phyloP scores from a whole-genome alignment of 2,113 vertebrate genomes.

The Turnix velox region DNA sequence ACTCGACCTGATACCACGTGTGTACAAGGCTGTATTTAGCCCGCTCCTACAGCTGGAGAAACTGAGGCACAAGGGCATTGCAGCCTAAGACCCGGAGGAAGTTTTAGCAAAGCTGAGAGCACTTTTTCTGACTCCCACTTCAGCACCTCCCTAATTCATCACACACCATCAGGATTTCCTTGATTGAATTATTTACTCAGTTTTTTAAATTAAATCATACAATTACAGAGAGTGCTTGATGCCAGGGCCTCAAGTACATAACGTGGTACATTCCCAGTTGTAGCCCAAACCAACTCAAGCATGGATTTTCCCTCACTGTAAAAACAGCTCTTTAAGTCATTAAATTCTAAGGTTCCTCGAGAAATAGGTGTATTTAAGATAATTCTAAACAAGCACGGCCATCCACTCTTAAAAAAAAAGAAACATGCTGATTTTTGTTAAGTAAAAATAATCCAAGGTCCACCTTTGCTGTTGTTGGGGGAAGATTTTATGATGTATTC shows the following conservation, averaged over 20 bases:
- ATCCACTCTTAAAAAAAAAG: no score
- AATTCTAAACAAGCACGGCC: constrained; percentile 29
- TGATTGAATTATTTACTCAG: not conserved
- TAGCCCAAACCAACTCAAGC: not conserved
- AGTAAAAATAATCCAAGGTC: not conserved
- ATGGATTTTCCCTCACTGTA: constrained; percentile 65
- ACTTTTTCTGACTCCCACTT: rapidly evolving
- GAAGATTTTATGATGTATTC: not conserved
- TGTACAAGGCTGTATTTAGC: not conserved
- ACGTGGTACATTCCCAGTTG: rapidly evolving
- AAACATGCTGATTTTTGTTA: not conserved
- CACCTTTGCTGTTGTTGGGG: not conserved
- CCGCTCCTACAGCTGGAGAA: not conserved
- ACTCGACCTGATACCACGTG: rapidly evolving
- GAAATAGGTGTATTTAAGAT: constrained; percentile 54
- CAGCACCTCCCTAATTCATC: rapidly evolving
- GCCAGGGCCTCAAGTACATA: not conserved
- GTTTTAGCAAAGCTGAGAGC: not conserved
- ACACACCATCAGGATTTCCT: rapidly evolving
- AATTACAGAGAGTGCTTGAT: rapidly evolving
- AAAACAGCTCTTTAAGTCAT: constrained; percentile 67
- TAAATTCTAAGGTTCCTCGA: constrained; percentile 40
- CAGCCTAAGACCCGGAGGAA: rapidly evolving
- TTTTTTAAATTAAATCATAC: not conserved
- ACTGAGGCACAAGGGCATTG: not conserved